A percentile compares a stretch with the other conserved stretches of the same genome.
phyloP scores from a whole-genome alignment of 2,797 vertebrate species.

The Nannoperca obscura region DNA sequence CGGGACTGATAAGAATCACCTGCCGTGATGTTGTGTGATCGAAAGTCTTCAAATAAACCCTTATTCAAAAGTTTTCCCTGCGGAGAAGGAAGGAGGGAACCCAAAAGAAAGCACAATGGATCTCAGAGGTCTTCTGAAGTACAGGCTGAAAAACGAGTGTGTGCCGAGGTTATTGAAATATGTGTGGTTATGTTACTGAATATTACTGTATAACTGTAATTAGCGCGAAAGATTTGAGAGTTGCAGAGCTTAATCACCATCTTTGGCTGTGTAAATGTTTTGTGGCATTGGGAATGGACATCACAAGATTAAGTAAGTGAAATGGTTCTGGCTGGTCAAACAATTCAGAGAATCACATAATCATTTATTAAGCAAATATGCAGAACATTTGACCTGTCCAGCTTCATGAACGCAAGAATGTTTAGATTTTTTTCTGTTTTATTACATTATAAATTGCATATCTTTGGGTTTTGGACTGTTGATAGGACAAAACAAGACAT shows the following conservation, averaged over 20 bases:
- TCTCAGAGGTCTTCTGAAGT: not conserved
- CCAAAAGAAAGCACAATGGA: not conserved
- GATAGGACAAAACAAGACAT: not conserved
- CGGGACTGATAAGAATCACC: too few relatives aligned
- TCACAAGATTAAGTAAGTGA: not conserved
- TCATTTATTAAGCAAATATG: too few relatives aligned
- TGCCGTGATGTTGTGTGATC: too few relatives aligned
- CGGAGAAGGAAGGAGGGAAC: not conserved
- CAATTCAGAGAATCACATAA: too few relatives aligned
- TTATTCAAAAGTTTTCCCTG: not conserved
- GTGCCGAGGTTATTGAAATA: not conserved
- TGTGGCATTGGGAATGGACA: too few relatives aligned
- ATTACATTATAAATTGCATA: too few relatives aligned
- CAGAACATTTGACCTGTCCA: not conserved
- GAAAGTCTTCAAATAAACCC: too few relatives aligned
- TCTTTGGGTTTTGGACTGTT: not conserved
- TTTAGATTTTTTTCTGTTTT: not conserved
- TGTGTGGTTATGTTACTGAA: too few relatives aligned
- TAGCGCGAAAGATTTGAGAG: too few relatives aligned
- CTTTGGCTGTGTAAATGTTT: not conserved
- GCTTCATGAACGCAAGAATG: not conserved
- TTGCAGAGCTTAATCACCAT: not conserved
- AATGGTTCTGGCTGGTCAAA: not conserved
- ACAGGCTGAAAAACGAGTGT: not conserved
- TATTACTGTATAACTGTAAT: too few relatives aligned